Evolutionary conservation across 1,140 invertebrate genomes (phyloP).

Genomic region (Heliconius congener): DNA sequence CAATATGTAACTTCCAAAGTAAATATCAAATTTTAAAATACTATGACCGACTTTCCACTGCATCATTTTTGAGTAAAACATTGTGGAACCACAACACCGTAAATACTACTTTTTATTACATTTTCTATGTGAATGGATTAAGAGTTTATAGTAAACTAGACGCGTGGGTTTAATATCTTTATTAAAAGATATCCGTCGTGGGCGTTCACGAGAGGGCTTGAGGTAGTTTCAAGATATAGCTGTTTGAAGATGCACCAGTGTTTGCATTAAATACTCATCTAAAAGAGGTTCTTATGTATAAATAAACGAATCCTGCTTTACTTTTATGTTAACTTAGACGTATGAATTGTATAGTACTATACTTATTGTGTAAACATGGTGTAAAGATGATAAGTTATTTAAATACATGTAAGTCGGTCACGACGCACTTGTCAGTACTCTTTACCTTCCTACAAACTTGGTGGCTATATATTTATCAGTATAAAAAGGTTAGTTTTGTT

Average conservation of each 20-base stretch:
- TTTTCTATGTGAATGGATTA: conserved; percentile 24
- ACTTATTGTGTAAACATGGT: conserved; percentile 21
- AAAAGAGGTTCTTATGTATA: neutral
- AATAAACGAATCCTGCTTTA: neutral
- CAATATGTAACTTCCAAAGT: too few species aligned
- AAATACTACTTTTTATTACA: conserved; percentile 16
- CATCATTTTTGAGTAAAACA: neutral
- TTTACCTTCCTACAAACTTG: conserved; percentile 48
- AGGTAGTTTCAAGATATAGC: conserved; percentile 21
- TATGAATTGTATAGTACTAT: neutral
- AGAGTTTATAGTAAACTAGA: conserved; percentile 17
- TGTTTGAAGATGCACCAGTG: conserved; percentile 15
- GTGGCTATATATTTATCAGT: neutral
- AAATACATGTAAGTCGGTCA: conserved; percentile 31
- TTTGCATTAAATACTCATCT: conserved; percentile 28
- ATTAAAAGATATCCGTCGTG: conserved; percentile 21
- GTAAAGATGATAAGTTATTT: conserved; percentile 43
- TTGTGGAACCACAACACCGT: neutral
- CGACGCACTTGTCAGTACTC: conserved; percentile 31
- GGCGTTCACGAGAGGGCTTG: conserved; percentile 26
- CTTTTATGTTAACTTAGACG: too few species aligned
- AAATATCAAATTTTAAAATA: too few species aligned
- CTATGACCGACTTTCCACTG: too few species aligned
- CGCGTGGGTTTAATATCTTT: conserved; percentile 27
- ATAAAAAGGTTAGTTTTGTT: neutral